Conservation (phyloP, 2,113 vertebrate species). For the Perca schrenkii region DNA sequence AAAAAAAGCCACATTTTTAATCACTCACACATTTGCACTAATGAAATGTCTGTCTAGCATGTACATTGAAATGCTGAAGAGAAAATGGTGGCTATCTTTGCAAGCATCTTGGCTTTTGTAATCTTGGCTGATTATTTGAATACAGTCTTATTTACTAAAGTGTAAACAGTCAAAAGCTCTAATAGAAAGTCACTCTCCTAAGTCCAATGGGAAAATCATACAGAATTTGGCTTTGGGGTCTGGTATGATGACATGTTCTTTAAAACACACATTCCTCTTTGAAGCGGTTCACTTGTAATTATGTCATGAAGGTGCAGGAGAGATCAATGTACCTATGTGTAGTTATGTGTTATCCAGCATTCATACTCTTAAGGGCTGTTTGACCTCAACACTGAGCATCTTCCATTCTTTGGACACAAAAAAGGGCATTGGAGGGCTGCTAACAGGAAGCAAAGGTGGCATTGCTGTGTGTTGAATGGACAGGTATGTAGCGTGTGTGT, state of each 20-base stretch:
- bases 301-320: constrained; percentile 27
- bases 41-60: constrained; percentile 27
- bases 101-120: constrained; percentile 45
- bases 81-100: constrained; percentile 39
- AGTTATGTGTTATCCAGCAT: constrained; percentile 45
- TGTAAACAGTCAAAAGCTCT: constrained; percentile 71
- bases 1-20: constrained; percentile 24
- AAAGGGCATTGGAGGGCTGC: constrained; percentile 42
- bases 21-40: constrained; percentile 42
- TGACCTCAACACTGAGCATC: constrained; percentile 36
- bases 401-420: constrained; percentile 48
- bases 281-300: constrained; percentile 32
- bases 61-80: constrained; percentile 27
- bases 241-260: constrained; percentile 32
- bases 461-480: constrained; percentile 58
- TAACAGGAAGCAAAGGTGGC: constrained; percentile 59
- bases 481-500: constrained; percentile 17
- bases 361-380: constrained; percentile 31
- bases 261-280: constrained; percentile 43
- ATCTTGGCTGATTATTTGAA: constrained; percentile 47
- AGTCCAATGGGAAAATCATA: constrained; percentile 1
- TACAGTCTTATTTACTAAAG: constrained; percentile 46
- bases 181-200: constrained; percentile 43
- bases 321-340: constrained; percentile 31
- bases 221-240: constrained; percentile 45